These are phyloP conservation scores for Athene cunicularia DNA, from an alignment of 2,113 vertebrate genomes.

Conservation along the genomic window DNA sequence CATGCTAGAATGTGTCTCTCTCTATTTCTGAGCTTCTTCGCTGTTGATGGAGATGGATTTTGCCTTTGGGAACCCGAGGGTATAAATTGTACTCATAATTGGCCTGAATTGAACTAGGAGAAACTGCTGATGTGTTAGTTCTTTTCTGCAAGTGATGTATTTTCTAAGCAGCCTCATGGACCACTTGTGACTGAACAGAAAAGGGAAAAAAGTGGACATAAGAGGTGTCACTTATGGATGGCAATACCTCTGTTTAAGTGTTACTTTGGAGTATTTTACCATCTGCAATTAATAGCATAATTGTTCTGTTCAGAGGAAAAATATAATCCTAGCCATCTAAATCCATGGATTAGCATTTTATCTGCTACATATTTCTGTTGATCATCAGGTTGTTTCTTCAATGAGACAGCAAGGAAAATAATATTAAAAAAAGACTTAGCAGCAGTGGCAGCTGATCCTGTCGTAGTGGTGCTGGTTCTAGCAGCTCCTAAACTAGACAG, in stretches of 20 bases:
- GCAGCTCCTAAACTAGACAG: not conserved
- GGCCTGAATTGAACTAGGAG: slow-evolving; percentile 67
- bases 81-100: slow-evolving; percentile 63
- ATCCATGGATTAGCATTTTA: not conserved
- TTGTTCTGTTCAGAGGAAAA: not conserved
- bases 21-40: slow-evolving; percentile 44
- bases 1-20: not conserved
- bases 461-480: rapidly evolving
- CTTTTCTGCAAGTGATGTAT: slow-evolving; percentile 34
- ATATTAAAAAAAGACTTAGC: not conserved
- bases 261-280: not conserved
- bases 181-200: not conserved
- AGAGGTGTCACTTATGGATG: not conserved
- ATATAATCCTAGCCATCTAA: not conserved
- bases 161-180: slow-evolving; percentile 10
- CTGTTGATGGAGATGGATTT: slow-evolving; percentile 69
- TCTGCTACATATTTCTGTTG: not conserved
- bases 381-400: not conserved
- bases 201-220: not conserved
- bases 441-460: not conserved
- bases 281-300: not conserved
- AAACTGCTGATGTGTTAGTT: slow-evolving; percentile 70
- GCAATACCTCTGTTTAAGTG: not conserved
- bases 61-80: slow-evolving; percentile 69
- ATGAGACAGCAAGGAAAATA: not conserved